Percentiles rank a stretch among this genome's conserved stretches.
phyloP scores from a whole-genome alignment of 2,888 invertebrate species.

The Plebejus melissa region DNA sequence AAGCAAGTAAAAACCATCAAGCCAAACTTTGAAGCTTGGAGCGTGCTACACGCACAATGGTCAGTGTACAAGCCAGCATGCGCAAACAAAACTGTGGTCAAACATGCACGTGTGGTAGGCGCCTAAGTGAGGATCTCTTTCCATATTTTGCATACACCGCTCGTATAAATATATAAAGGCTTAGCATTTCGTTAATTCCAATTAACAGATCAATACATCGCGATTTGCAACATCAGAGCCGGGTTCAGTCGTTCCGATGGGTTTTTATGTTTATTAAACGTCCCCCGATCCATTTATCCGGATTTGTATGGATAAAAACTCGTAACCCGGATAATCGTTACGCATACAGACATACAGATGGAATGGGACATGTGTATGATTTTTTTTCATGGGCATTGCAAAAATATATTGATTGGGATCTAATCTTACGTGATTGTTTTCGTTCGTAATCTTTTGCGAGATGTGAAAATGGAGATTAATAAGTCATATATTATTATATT shows the following conservation, averaged over 20 bases:
- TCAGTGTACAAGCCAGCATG: no score
- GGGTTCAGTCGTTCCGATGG: constrained; percentile 34
- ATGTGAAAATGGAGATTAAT: background rate
- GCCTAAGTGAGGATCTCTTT: background rate
- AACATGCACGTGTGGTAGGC: no score
- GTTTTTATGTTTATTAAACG: constrained; percentile 43
- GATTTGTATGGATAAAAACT: constrained; percentile 40
- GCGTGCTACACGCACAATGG: no score
- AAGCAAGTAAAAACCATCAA: no score
- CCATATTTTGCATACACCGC: background rate
- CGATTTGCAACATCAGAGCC: constrained; percentile 23
- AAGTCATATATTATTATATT: no score
- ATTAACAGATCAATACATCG: constrained; percentile 28
- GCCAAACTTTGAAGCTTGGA: no score
- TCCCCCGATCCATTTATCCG: constrained; percentile 40
- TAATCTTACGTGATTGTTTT: background rate
- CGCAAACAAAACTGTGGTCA: no score
- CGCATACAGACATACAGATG: constrained; percentile 39
- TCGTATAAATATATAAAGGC: constrained; percentile 4
- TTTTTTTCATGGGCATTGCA: background rate
- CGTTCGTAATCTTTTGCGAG: background rate
- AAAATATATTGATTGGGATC: background rate
- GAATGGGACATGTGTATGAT: constrained; percentile 37
- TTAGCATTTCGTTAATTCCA: constrained; percentile 22
- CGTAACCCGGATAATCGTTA: constrained; percentile 41